Evolutionary conservation across 37 sponge, comb jelly and placozoan genomes (phyloP).

Genomic region (Eunapius fragilis): DNA sequence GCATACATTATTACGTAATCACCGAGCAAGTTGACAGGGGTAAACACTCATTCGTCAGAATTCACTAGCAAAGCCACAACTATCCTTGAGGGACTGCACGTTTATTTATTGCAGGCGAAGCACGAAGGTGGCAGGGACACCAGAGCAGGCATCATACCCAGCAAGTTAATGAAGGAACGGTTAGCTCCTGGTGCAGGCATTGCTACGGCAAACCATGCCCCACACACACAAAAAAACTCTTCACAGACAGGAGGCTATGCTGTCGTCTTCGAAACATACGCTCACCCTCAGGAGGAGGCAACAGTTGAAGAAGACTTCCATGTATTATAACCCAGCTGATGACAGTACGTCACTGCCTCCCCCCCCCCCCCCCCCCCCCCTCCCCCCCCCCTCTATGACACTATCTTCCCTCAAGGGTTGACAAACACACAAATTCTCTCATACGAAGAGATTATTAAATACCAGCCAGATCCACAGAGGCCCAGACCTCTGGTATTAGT

Average conservation of each 20-base stretch:
- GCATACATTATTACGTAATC: not conserved
- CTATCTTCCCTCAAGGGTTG: not conserved
- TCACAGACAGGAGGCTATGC: not conserved
- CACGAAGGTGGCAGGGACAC: conserved; percentile 14
- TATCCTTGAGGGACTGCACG: not conserved
- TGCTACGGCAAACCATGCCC: too few relatives aligned
- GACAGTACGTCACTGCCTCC: not conserved
- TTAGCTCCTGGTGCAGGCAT: too few relatives aligned
- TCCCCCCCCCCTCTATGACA: not conserved
- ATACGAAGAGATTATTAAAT: conserved; percentile 78
- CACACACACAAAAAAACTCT: not conserved
- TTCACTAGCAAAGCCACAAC: not conserved
- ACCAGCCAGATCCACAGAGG: conserved; percentile 49
- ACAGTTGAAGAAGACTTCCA: not conserved
- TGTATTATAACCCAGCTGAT: not conserved
- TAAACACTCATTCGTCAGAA: not conserved
- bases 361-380: not conserved
- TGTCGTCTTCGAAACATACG: not conserved
- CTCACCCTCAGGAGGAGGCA: not conserved
- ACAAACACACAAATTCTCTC: conserved; percentile 22
- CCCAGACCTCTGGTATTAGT: conserved; percentile 76
- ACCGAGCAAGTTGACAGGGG: not conserved
- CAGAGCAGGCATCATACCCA: conserved; percentile 72
- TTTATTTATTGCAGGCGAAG: conserved; percentile 11
- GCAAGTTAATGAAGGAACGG: conserved; percentile 39